Evolutionary conservation across 30 jellyfish, hydroid and myxozoan species (phyloP).

Genomic region (Mastigias papua): DNA sequence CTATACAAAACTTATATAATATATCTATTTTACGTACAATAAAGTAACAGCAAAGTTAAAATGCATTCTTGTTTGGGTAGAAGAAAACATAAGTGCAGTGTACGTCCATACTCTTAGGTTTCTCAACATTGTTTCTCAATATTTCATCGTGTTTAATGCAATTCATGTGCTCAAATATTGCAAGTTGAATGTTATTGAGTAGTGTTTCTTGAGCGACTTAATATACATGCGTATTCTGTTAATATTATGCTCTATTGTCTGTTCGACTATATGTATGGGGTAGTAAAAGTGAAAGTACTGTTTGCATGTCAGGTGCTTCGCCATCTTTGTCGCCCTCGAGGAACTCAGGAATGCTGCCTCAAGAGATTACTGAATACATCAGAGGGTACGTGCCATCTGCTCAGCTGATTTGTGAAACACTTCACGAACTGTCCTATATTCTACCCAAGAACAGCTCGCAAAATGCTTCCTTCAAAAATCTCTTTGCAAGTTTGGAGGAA

Average conservation of each 20-base stretch:
- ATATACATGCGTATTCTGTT: no score
- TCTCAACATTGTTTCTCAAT: no score
- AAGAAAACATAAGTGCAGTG: no score
- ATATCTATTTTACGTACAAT: no score
- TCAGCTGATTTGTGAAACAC: conserved; percentile 90
- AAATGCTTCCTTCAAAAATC: conserved; percentile 55
- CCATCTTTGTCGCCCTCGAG: conserved; percentile 34
- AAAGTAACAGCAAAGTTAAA: no score
- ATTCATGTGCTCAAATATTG: no score
- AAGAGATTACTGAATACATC: conserved; percentile 82
- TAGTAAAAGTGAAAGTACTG: neutral
- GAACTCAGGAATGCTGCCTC: conserved; percentile 10
- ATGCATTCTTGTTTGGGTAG: no score
- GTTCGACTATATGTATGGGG: neutral
- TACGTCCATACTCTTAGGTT: no score
- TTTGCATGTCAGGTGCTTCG: conserved; percentile 13
- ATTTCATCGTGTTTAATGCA: no score
- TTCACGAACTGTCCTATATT: conserved; percentile 86
- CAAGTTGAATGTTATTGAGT: no score
- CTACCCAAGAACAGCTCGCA: conserved; percentile 82
- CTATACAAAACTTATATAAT: no score
- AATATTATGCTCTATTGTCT: neutral
- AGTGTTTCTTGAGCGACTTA: no score
- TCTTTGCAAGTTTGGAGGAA: conserved; percentile 80
- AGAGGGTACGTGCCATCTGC: conserved; percentile 85